phyloP scores from a whole-genome alignment of 2,113 vertebrate genomes.

The Ovibos moschatus region DNA sequence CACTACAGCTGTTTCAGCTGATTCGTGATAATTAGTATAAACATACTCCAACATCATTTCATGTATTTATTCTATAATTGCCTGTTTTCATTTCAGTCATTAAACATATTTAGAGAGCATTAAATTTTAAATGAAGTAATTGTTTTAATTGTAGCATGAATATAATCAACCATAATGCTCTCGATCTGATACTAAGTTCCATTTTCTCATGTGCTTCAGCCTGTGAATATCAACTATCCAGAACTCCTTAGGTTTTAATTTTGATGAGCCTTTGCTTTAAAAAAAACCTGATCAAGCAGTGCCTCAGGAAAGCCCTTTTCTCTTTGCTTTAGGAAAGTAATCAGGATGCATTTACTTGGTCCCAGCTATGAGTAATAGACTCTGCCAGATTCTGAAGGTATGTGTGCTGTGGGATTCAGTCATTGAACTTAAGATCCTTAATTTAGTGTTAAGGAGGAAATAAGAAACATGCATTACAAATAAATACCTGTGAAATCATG shows the following conservation, averaged over 20 bases:
- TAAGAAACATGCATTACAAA: background rate
- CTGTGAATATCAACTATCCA: background rate
- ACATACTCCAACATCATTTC: conserved; percentile 45
- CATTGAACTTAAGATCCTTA: background rate
- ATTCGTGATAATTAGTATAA: conserved; percentile 43
- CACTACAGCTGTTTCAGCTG: background rate
- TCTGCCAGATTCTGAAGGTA: background rate
- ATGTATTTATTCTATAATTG: conserved; percentile 60
- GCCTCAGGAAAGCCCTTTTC: background rate
- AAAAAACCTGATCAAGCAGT: background rate
- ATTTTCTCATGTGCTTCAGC: background rate
- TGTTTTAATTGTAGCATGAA: conserved; percentile 63
- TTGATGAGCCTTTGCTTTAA: background rate
- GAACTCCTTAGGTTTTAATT: background rate
- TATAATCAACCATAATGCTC: conserved; percentile 39
- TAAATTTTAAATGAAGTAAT: conserved; percentile 64
- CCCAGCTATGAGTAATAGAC: background rate
- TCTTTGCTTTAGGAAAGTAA: background rate
- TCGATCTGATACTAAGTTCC: background rate
- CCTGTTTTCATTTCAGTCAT: conserved; percentile 65
- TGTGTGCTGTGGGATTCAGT: background rate
- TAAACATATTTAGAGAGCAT: conserved; percentile 64
- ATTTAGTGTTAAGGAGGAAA: background rate
- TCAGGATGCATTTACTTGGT: background rate
- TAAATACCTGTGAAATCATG: background rate